Conservation (phyloP, 2,888 invertebrate species). For the Diarsia mendica region DNA sequence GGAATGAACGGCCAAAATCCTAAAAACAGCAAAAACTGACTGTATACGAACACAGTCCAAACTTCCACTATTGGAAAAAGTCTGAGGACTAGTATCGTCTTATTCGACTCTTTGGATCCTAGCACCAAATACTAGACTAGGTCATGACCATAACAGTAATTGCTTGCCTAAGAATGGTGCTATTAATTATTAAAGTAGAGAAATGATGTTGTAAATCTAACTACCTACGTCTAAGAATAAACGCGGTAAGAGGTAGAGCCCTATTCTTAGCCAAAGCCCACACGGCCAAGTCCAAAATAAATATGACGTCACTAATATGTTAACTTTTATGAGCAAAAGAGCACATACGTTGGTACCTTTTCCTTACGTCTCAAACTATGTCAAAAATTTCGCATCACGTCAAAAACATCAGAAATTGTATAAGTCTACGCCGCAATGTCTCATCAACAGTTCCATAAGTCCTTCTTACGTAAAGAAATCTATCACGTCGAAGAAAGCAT, state of each 20-base stretch:
- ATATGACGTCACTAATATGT: constrained; percentile 18
- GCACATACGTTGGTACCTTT: background rate
- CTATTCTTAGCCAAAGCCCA: constrained; percentile 48
- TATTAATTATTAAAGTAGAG: background rate
- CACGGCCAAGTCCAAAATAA: constrained; percentile 43
- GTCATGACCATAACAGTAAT: background rate
- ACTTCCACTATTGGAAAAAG: too few species aligned
- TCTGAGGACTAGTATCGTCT: background rate
- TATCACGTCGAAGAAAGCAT: constrained; percentile 33
- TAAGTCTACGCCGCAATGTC: constrained; percentile 13
- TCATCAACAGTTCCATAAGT: constrained; percentile 21
- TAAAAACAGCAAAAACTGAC: background rate
- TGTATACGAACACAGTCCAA: too few species aligned
- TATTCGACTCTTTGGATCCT: constrained; percentile 2
- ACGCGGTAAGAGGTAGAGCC: constrained; percentile 6
- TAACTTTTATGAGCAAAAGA: background rate
- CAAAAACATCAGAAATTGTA: constrained; percentile 18
- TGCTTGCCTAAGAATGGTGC: background rate
- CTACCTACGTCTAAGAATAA: background rate
- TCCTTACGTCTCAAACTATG: background rate
- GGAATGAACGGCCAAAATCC: too few species aligned
- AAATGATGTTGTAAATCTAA: background rate
- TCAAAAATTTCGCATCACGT: constrained; percentile 23
- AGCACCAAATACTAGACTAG: background rate
- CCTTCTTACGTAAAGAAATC: constrained; percentile 43